Conservation (phyloP, 2,888 invertebrate genomes). For the Tiliacea citrago region DNA sequence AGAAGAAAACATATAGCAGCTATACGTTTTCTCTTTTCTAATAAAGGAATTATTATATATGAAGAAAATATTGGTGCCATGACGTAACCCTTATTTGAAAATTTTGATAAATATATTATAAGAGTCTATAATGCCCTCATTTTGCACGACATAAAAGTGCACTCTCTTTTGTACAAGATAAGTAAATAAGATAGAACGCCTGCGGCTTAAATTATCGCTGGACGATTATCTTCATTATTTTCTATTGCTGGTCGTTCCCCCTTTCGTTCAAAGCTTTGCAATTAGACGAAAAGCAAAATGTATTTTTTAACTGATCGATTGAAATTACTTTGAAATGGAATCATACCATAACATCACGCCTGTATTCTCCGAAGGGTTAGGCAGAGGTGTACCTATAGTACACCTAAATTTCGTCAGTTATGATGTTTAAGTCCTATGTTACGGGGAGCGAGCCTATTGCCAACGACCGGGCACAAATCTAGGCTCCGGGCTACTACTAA, state of each 20-base stretch:
- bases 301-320: background rate
- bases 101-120: background rate
- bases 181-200: conserved; percentile 41
- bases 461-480: background rate
- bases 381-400: background rate
- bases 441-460: background rate
- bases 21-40: background rate
- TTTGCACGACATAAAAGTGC: conserved; percentile 44
- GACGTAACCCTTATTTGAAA: background rate
- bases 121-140: conserved; percentile 4
- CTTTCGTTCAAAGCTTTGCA: conserved; percentile 1
- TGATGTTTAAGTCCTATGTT: background rate
- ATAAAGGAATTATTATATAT: background rate
- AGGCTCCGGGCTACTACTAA: background rate
- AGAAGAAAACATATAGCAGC: background rate
- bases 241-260: background rate
- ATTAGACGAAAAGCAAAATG: conserved; percentile 1
- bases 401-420: background rate
- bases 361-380: background rate
- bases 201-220: conserved; percentile 20
- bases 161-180: conserved; percentile 40
- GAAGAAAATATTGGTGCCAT: background rate
- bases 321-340: background rate
- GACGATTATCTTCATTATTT: conserved; percentile 15
- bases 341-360: background rate